These are phyloP conservation scores for Anhinga anhinga DNA, from an alignment of 2,113 vertebrate species.

Conservation along the genomic window DNA sequence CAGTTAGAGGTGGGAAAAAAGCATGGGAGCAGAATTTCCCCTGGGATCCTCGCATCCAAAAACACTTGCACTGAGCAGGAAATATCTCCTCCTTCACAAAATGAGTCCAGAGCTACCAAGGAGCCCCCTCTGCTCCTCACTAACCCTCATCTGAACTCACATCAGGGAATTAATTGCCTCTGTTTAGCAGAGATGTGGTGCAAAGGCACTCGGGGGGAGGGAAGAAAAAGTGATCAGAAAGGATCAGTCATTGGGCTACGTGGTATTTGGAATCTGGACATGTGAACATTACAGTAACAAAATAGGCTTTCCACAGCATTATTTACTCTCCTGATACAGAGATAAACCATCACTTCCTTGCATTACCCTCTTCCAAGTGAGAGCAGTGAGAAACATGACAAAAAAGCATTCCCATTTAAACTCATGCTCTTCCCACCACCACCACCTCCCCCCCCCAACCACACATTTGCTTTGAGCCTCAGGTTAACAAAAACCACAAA, in stretches of 20 bases:
- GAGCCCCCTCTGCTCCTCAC: background rate
- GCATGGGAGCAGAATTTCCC: background rate
- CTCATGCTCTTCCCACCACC: background rate
- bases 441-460: background rate
- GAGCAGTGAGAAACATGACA: conserved; percentile 32
- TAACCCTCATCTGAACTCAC: background rate
- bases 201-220: background rate
- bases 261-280: background rate
- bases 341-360: conserved; percentile 24
- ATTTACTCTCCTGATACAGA: conserved; percentile 17
- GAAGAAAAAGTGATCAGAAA: background rate
- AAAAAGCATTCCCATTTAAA: conserved; percentile 52
- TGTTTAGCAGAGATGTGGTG: background rate
- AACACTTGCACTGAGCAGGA: rapidly evolving
- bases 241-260: background rate
- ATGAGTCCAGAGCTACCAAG: background rate
- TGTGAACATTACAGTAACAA: background rate
- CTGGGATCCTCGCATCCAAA: background rate
- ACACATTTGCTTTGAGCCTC: conserved; percentile 49
- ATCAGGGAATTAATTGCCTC: background rate
- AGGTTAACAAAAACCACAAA: conserved; percentile 61
- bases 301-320: background rate
- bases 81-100: background rate
- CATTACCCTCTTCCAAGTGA: conserved; percentile 10
- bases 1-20: background rate